Conservation (phyloP, 2,113 vertebrate species). For the Chaetura pelagica region DNA sequence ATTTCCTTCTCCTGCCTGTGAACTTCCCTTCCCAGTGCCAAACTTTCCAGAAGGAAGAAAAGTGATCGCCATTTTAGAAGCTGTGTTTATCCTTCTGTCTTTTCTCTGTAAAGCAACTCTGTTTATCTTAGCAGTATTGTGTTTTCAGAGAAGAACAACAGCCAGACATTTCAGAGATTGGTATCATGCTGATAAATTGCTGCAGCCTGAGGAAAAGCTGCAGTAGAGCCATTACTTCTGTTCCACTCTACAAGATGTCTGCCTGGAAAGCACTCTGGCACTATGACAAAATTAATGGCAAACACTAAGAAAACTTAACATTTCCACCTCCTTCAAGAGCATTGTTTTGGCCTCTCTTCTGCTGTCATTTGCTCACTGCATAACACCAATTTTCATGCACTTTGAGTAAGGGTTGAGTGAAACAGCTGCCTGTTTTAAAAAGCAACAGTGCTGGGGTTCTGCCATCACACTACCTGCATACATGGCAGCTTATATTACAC, state of each 20-base stretch:
- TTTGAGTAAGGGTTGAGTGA: background rate
- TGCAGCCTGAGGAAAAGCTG: background rate
- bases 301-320: constrained; percentile 34
- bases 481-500: background rate
- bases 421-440: background rate
- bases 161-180: constrained; percentile 31
- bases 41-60: background rate
- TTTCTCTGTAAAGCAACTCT: background rate
- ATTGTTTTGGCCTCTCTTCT: constrained; percentile 20
- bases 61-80: background rate
- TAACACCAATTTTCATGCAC: constrained; percentile 11
- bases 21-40: background rate
- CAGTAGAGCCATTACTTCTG: background rate
- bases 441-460: background rate
- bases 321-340: constrained; percentile 31
- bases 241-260: background rate
- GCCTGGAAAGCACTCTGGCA: constrained; percentile 13
- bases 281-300: background rate
- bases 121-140: constrained; percentile 23
- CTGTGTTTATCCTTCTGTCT: constrained; percentile 18
- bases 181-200: constrained; percentile 26
- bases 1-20: background rate
- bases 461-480: background rate
- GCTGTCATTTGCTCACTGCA: constrained; percentile 5
- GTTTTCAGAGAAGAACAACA: constrained; percentile 33